Base-by-base conservation (phyloP, 1,140 invertebrate genomes). In the Liolophura sinensis region DNA sequence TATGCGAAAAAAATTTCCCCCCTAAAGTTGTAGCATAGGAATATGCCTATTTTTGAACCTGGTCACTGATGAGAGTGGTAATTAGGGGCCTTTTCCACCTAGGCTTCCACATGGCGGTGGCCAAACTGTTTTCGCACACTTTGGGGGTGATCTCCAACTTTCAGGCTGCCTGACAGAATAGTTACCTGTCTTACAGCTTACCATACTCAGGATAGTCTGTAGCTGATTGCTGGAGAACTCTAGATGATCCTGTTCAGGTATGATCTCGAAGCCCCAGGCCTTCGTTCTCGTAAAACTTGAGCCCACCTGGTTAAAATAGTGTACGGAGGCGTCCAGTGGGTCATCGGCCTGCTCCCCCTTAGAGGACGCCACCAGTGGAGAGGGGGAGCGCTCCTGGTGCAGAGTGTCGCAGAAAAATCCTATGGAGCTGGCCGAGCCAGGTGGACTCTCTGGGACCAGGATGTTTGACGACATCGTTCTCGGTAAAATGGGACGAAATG, bases 291-390 rank as follows among this genome's bases (percentile, higher is more conserved):
- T 82, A 72, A 97, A 97, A 78, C 92, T 95, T 0, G 95, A 96
- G 22, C 95, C 95, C 77, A 92, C 94, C 76, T 94, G 94, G 58
- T 91, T 90, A 75, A 97, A 97, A 82, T 95, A 96, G 80, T 95
- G 92, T 14, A 89, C 91, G 0, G 90, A 90, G 1, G 92, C 89
- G 84, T 96, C 92, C 3, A 66, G 49, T 12, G 55, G n/a, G 0
- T 72, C 70, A 7, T 68, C 64, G 3, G 31, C 31, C 31, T 40
- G 31, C 9, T 40, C 18, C 20, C 40, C 31, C n/a, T 49, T 46
- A 24, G 47, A 14, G 20, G 59, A 31, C 68, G 22, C 55, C 48
- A 64, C 61, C 72, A 92, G 92, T 0, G 83, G 82, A 24, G 81
- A 78, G 20, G 84, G 75, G 9, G 84, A 84, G 49, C 82, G 66